A percentile compares a stretch with the other conserved stretches of the same genome.
Conservation (phyloP, 2,113 vertebrate species). For the Plotosus lineatus region DNA sequence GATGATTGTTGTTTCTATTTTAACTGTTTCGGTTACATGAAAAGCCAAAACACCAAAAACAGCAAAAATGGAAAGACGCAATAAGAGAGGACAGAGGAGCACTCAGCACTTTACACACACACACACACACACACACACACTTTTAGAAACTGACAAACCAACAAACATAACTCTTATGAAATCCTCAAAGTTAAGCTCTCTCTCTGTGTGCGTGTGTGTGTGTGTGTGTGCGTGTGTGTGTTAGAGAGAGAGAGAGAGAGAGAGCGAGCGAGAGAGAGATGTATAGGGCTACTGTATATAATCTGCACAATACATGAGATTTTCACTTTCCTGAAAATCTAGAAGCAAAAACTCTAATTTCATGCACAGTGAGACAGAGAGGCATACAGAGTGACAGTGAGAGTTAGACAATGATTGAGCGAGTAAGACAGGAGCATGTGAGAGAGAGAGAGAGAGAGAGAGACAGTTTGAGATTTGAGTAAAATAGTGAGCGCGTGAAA, state of each 20-base stretch:
- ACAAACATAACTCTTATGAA: not conserved
- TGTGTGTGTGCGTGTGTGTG: not conserved
- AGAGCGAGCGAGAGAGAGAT: not conserved
- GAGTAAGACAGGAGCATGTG: not conserved
- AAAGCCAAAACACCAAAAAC: slow-evolving; percentile 1
- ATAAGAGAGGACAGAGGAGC: slow-evolving; percentile 37
- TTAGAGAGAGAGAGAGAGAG: not conserved
- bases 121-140: slow-evolving; percentile 11
- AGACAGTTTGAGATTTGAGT: no score
- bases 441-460: not conserved
- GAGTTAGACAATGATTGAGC: not conserved
- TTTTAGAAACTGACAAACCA: not conserved
- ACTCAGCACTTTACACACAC: slow-evolving; percentile 43
- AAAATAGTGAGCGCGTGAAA: no score
- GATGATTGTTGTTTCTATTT: not conserved
- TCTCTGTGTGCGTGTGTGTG: not conserved
- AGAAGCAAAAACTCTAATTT: slow-evolving; percentile 15
- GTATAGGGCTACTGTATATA: slow-evolving; percentile 37
- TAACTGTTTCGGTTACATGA: slow-evolving; percentile 7
- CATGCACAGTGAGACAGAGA: not conserved
- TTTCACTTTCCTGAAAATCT: slow-evolving; percentile 2
- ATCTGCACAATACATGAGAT: slow-evolving; percentile 27
- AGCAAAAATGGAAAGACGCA: slow-evolving; percentile 34
- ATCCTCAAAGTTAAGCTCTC: not conserved
- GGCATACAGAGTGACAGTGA: not conserved